phyloP scores from a whole-genome alignment of 2,888 invertebrate genomes.

The Tolmerus cingulatus region DNA sequence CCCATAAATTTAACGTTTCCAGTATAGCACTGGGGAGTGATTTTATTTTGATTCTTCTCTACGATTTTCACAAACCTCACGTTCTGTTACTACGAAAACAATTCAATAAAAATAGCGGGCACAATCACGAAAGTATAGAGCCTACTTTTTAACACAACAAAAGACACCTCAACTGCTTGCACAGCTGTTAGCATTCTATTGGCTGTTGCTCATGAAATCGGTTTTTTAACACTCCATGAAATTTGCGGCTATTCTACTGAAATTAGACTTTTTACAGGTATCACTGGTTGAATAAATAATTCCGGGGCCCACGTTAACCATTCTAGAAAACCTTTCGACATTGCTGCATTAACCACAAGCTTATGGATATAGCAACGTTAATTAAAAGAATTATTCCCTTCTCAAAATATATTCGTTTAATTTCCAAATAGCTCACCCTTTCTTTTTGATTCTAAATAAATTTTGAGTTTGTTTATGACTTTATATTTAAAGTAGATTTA shows the following conservation, averaged over 20 bases:
- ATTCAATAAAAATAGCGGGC: not conserved
- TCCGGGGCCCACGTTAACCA: not conserved
- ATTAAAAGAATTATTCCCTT: not conserved
- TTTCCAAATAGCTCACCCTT: too few species aligned
- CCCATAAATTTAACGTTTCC: slow-evolving; percentile 6
- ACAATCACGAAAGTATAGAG: not conserved
- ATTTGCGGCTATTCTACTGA: not conserved
- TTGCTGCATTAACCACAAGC: not conserved
- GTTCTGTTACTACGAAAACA: not conserved
- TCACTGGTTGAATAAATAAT: not conserved
- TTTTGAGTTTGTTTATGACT: too few species aligned
- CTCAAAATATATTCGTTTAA: too few species aligned
- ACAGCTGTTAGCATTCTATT: not conserved
- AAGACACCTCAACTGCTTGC: not conserved
- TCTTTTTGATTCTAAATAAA: too few species aligned
- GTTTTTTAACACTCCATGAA: not conserved
- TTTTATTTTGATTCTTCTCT: not conserved
- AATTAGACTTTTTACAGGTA: not conserved
- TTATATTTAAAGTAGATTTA: too few species aligned
- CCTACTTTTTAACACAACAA: not conserved
- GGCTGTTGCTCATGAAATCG: not conserved
- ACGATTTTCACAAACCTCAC: not conserved
- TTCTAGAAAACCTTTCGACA: not conserved
- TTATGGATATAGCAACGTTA: not conserved
- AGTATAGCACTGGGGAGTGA: not conserved